Evolutionary conservation across 2,888 invertebrate species (phyloP).

Genomic region (Drosophila bunnanda): DNA sequence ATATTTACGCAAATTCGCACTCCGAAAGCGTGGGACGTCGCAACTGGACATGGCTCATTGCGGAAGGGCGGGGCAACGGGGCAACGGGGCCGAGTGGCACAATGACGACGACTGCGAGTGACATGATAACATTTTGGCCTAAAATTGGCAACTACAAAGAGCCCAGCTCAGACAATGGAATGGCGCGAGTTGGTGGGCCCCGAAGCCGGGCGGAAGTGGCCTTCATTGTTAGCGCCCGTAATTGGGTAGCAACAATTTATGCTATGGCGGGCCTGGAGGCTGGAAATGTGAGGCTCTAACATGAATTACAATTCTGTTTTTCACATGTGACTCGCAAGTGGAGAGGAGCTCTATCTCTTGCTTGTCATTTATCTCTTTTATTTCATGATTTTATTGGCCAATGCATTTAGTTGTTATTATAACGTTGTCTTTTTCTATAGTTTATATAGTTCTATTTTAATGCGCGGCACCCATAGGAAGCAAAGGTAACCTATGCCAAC

Average conservation of each 20-base stretch:
- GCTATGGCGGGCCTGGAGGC: constrained; percentile 45
- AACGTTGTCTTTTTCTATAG: background rate
- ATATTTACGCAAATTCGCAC: constrained; percentile 81
- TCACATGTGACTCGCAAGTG: constrained; percentile 59
- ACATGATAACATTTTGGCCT: constrained; percentile 80
- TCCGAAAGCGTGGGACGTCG: constrained; percentile 55
- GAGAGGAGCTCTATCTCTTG: constrained; percentile 48
- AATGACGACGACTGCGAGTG: constrained; percentile 72
- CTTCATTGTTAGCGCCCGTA: constrained; percentile 76
- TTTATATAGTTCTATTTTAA: background rate
- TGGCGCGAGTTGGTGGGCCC: background rate
- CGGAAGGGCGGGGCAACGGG: background rate
- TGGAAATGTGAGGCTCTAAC: constrained; percentile 38
- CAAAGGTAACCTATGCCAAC: no score
- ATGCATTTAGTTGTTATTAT: background rate
- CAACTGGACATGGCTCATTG: constrained; percentile 19
- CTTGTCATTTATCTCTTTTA: constrained; percentile 5
- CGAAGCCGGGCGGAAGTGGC: constrained; percentile 16
- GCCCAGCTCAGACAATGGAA: constrained; percentile 36
- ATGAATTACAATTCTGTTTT: constrained; percentile 69
- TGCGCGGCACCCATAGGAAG: no score
- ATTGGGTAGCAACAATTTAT: constrained; percentile 80
- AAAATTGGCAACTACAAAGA: constrained; percentile 79
- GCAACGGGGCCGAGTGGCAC: constrained; percentile 43
- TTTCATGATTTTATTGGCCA: background rate